These are phyloP conservation scores for Podarcis muralis DNA, from an alignment of 2,113 vertebrate genomes.

Conservation along the genomic window DNA sequence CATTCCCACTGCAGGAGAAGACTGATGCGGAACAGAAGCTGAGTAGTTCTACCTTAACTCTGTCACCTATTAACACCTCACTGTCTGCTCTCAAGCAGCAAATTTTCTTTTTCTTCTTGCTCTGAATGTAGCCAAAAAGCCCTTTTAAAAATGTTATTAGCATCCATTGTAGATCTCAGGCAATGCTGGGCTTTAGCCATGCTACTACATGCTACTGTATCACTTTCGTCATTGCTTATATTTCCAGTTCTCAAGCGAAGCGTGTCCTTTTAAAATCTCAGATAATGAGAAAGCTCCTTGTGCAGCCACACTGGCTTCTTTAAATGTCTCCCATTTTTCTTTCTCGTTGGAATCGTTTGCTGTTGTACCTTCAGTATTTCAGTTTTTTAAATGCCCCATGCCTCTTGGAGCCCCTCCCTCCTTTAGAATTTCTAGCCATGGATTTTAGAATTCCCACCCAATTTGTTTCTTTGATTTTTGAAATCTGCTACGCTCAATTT, in stretches of 20 bases:
- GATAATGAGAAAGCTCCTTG: neutral
- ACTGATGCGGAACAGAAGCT: no score
- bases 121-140: no score
- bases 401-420: neutral
- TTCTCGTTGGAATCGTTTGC: neutral
- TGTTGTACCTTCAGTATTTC: neutral
- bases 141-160: no score
- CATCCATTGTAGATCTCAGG: no score
- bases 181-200: neutral
- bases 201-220: neutral
- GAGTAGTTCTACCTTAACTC: no score
- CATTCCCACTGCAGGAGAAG: no score
- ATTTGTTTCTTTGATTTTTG: neutral
- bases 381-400: neutral
- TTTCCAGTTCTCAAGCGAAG: neutral
- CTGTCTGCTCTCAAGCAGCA: no score
- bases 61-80: no score
- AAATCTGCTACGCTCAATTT: neutral
- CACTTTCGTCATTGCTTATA: neutral
- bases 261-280: neutral
- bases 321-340: neutral
- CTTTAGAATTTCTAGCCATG: neutral
- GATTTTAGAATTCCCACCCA: neutral
- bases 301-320: neutral
- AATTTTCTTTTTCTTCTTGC: no score